Conservation (phyloP, 2,113 vertebrate genomes). For the Pterocles gutturalis region DNA sequence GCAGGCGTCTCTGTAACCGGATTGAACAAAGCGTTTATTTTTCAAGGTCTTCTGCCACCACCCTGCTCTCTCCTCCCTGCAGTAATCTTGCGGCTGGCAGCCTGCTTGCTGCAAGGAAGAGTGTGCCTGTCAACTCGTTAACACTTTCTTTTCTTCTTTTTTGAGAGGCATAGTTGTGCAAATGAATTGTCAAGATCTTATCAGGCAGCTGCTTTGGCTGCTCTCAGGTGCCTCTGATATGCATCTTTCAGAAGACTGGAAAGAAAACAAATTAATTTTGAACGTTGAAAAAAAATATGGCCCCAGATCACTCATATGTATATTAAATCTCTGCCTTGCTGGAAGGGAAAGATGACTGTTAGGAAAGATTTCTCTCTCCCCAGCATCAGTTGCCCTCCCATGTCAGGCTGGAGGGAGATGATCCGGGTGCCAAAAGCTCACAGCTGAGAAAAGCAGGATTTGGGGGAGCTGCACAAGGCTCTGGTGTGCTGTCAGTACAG, state of each 20-base stretch:
- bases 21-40: conserved; percentile 48
- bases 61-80: conserved; percentile 46
- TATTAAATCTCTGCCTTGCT: background rate
- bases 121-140: conserved; percentile 21
- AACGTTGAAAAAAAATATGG: background rate
- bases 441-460: background rate
- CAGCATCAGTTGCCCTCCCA: background rate
- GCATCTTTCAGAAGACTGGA: background rate
- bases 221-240: background rate
- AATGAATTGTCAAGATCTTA: background rate
- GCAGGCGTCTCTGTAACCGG: background rate
- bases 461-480: background rate
- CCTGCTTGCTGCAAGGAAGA: background rate
- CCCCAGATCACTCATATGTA: background rate
- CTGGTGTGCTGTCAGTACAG: background rate
- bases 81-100: conserved; percentile 27
- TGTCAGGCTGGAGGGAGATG: background rate
- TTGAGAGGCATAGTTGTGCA: background rate
- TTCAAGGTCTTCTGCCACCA: conserved; percentile 52
- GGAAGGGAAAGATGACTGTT: background rate
- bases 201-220: background rate
- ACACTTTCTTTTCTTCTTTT: background rate
- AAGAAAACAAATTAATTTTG: background rate
- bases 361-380: background rate
- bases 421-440: background rate